A percentile compares a stretch with the other conserved stretches of the same genome.
Conservation (phyloP, 2,113 vertebrate genomes). For the Rhea americana region DNA sequence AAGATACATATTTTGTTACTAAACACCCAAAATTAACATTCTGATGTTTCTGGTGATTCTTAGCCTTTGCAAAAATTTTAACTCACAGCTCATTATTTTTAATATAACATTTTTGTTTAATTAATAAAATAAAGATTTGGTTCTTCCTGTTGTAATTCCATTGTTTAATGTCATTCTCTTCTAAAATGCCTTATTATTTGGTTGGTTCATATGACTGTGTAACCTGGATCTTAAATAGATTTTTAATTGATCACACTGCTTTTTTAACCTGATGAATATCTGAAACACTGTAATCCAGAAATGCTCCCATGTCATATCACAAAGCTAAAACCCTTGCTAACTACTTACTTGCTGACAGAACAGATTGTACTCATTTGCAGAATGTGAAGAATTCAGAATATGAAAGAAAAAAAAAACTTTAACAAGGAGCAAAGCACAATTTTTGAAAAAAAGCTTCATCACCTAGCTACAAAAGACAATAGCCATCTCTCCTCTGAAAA, state of each 20-base stretch:
- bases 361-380: background rate
- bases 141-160: background rate
- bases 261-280: background rate
- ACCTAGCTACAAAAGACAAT: constrained; percentile 40
- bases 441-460: constrained; percentile 39
- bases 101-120: background rate
- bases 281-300: constrained; percentile 6
- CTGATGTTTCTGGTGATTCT: background rate
- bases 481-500: background rate
- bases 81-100: background rate
- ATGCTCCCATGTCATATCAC: background rate
- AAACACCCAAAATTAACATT: background rate
- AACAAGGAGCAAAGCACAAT: constrained; percentile 30
- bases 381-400: constrained; percentile 12
- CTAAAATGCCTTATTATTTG: background rate
- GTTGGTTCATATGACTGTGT: background rate
- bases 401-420: background rate
- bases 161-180: background rate
- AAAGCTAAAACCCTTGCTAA: constrained; percentile 17
- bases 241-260: background rate
- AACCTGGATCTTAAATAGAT: background rate
- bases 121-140: background rate
- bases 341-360: constrained; percentile 20
- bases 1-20: background rate
- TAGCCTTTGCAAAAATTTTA: background rate